A percentile compares a stretch with the other conserved stretches of the same genome.
Evolutionary conservation across 2,888 invertebrate genomes (phyloP).

Genomic region (Aleiodes alternator): DNA sequence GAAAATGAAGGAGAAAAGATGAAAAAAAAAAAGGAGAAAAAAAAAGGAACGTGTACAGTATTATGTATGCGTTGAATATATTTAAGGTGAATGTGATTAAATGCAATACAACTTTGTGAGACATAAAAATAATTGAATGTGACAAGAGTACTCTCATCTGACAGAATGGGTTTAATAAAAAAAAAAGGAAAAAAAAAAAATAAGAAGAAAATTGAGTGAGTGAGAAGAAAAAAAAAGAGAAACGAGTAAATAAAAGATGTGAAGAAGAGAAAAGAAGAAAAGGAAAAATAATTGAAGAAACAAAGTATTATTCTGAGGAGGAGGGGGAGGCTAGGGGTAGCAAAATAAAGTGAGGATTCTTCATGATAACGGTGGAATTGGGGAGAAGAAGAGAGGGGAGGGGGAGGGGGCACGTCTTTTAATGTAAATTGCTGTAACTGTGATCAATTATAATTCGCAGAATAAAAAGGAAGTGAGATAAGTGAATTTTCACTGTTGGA

Average conservation of each 20-base stretch:
- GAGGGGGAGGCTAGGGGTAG: not conserved
- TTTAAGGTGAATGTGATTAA: constrained; percentile 62
- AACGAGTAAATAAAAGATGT: constrained; percentile 23
- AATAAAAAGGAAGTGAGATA: constrained; percentile 37
- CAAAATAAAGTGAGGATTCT: constrained; percentile 30
- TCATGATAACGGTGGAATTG: constrained; percentile 46
- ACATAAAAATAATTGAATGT: constrained; percentile 28
- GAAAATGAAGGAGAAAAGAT: constrained; percentile 5
- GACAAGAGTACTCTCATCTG: constrained; percentile 23
- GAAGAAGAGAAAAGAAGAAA: not conserved
- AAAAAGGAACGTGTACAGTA: constrained; percentile 8
- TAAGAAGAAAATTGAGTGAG: constrained; percentile 17
- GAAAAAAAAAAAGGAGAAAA: constrained; percentile 1
- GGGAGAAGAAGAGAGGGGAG: not conserved
- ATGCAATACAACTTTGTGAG: constrained; percentile 65
- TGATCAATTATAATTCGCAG: constrained; percentile 65
- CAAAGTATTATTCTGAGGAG: constrained; percentile 27
- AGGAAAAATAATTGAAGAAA: constrained; percentile 23
- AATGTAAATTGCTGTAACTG: constrained; percentile 68
- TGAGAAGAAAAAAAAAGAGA: constrained; percentile 24
- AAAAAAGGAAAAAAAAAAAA: not conserved
- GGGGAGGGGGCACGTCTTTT: constrained; percentile 50
- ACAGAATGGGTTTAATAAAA: constrained; percentile 13
- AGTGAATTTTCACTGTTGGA: not conserved
- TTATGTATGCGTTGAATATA: constrained; percentile 26